phyloP scores from a whole-genome alignment of 2,888 invertebrate species.

The Mimachlamys varia region DNA sequence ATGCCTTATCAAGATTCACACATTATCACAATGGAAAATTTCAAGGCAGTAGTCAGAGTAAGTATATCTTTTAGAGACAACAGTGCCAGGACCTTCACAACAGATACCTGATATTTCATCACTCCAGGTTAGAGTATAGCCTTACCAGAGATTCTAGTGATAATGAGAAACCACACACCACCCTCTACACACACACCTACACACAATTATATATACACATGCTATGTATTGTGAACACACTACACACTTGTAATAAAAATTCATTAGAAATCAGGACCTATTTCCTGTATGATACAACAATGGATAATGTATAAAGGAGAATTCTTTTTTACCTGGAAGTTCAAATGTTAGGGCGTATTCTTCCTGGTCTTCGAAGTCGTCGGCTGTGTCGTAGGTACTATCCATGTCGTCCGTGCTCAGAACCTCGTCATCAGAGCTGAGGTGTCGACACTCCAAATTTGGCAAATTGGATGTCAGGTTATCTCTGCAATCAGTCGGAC shows the following conservation, averaged over 20 bases:
- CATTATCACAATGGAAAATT: background rate
- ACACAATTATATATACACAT: background rate
- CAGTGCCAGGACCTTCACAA: background rate
- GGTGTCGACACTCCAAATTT: conserved; percentile 74
- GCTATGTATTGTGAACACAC: background rate
- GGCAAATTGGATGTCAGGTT: conserved; percentile 75
- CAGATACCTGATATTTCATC: background rate
- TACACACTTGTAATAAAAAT: background rate
- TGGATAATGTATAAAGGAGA: background rate
- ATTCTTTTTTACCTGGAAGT: conserved; percentile 62
- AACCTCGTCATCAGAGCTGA: conserved; percentile 91
- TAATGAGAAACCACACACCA: background rate
- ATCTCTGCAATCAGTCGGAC: conserved; percentile 66
- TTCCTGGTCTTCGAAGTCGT: conserved; percentile 67
- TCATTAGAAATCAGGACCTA: background rate
- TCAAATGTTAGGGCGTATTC: conserved; percentile 77
- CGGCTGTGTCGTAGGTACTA: conserved; percentile 66
- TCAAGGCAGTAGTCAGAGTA: background rate
- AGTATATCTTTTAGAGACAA: background rate
- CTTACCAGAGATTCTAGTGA: background rate
- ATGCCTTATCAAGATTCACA: too few species aligned
- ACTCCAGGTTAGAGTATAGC: background rate
- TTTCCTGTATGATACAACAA: background rate
- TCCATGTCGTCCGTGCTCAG: conserved; percentile 85
- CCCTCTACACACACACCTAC: background rate